Evolutionary conservation across 2,888 invertebrate genomes (phyloP).

Genomic region (Cheilosia vernalis): DNA sequence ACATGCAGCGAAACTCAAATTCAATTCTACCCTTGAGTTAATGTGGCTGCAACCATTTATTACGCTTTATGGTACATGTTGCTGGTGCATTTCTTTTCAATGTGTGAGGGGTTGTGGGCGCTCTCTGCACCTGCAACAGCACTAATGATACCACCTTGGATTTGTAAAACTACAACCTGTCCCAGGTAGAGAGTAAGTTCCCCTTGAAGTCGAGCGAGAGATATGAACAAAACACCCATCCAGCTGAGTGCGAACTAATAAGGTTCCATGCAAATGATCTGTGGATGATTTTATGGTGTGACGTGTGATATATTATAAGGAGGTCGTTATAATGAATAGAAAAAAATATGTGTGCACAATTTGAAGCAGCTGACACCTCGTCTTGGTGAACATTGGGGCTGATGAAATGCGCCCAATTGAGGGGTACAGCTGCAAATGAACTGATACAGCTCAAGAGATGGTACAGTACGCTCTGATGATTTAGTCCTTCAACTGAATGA

Average conservation of each 20-base stretch:
- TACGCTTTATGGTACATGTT: slow-evolving; percentile 51
- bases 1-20: slow-evolving; percentile 44
- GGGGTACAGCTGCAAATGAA: too few relatives aligned
- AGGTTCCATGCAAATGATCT: slow-evolving; percentile 1
- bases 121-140: not conserved
- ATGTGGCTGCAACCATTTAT: slow-evolving; percentile 68
- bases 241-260: slow-evolving; percentile 13
- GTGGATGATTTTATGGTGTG: not conserved
- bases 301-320: not conserved
- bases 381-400: too few relatives aligned
- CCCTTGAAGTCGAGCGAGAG: slow-evolving; percentile 26
- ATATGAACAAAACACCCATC: slow-evolving; percentile 38
- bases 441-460: too few relatives aligned
- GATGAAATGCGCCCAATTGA: too few relatives aligned
- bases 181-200: slow-evolving; percentile 4
- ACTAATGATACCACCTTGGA: slow-evolving; percentile 58
- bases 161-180: slow-evolving; percentile 17
- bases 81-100: slow-evolving; percentile 10
- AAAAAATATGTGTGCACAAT: not conserved
- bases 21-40: slow-evolving; percentile 66
- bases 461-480: too few relatives aligned
- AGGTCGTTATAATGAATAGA: not conserved
- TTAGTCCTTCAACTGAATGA: too few relatives aligned
- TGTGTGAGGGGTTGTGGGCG: too few relatives aligned
- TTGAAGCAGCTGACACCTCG: too few relatives aligned